Evolutionary conservation across 2,888 invertebrate species (phyloP).

Genomic region (Xestia ashworthii): DNA sequence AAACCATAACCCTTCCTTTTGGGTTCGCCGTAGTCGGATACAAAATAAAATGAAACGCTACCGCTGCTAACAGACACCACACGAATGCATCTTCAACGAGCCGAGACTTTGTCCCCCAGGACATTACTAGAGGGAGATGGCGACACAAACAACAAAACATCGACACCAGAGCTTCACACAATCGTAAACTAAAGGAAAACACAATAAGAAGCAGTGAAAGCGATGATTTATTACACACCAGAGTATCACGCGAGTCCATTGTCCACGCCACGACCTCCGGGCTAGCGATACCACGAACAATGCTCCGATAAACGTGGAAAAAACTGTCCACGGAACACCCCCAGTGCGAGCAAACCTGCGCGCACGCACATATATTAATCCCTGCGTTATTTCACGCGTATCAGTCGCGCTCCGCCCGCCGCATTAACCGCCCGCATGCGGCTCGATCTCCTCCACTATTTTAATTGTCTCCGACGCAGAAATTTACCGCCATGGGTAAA

Average conservation of each 20-base stretch:
- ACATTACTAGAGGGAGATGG: slow-evolving; percentile 56
- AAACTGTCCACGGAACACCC: slow-evolving; percentile 65
- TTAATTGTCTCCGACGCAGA: slow-evolving; percentile 82
- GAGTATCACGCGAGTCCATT: slow-evolving; percentile 72
- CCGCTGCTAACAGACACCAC: slow-evolving; percentile 25
- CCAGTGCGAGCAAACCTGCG: slow-evolving; percentile 45
- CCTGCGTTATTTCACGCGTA: slow-evolving; percentile 61
- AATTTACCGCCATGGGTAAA: slow-evolving; percentile 75
- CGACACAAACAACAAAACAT: slow-evolving; percentile 52
- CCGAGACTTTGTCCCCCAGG: slow-evolving; percentile 71
- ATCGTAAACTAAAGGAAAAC: slow-evolving; percentile 51
- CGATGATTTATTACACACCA: slow-evolving; percentile 54
- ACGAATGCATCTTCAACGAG: slow-evolving; percentile 36
- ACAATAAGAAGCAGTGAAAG: slow-evolving; percentile 49
- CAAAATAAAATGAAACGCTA: slow-evolving; percentile 26
- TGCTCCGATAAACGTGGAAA: slow-evolving; percentile 50
- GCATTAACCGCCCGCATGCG: slow-evolving; percentile 80
- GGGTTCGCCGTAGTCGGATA: too few species aligned
- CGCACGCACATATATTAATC: slow-evolving; percentile 63
- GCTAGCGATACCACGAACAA: slow-evolving; percentile 52
- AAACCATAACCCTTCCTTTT: too few species aligned
- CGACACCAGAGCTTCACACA: slow-evolving; percentile 46
- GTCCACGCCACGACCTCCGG: slow-evolving; percentile 68
- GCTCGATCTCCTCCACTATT: slow-evolving; percentile 81
- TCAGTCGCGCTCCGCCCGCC: slow-evolving; percentile 77